Percentiles rank a stretch among this genome's conserved stretches.
These are phyloP conservation scores for Amphipyra berbera DNA, from an alignment of 2,888 invertebrate genomes.

Conservation along the genomic window DNA sequence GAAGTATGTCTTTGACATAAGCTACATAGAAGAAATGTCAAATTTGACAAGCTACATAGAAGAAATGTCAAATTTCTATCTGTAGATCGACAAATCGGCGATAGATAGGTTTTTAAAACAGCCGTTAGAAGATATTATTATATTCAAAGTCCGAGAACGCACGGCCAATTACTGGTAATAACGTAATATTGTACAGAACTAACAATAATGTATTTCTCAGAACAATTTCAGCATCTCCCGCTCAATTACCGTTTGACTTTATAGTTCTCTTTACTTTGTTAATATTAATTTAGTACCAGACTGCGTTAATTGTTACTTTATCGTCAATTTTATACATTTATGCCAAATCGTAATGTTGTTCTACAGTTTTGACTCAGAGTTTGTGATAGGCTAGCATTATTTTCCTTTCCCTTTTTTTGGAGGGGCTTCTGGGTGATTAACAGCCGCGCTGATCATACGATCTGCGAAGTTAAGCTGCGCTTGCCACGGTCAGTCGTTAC, in stretches of 20 bases:
- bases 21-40: too few species aligned
- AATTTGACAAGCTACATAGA: too few species aligned
- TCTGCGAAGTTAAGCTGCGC: too few species aligned
- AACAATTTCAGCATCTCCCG: conserved; percentile 21
- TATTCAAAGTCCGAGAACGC: background rate
- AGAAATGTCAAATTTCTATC: too few species aligned
- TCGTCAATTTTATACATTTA: conserved; percentile 27
- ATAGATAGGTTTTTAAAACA: too few species aligned
- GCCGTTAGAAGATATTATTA: too few species aligned
- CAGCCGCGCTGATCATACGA: too few species aligned
- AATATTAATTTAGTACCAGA: conserved; percentile 27
- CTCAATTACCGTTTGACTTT: conserved; percentile 30
- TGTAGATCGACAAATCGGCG: too few species aligned
- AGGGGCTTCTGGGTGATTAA: too few species aligned
- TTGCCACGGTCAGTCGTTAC: too few species aligned
- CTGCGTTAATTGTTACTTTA: conserved; percentile 47
- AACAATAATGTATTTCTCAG: conserved; percentile 25
- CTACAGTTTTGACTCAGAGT: conserved; percentile 14
- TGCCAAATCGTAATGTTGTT: conserved; percentile 29
- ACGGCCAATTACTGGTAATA: conserved; percentile 10
- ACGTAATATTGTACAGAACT: conserved; percentile 5
- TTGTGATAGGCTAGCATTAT: conserved; percentile 13
- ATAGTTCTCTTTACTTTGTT: conserved; percentile 42
- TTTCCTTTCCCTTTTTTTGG: too few species aligned
- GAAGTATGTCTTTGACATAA: too few species aligned